A percentile compares a stretch with the other conserved stretches of the same genome.
phyloP scores from a whole-genome alignment of 2,113 vertebrate genomes.

The Proteles cristata region DNA sequence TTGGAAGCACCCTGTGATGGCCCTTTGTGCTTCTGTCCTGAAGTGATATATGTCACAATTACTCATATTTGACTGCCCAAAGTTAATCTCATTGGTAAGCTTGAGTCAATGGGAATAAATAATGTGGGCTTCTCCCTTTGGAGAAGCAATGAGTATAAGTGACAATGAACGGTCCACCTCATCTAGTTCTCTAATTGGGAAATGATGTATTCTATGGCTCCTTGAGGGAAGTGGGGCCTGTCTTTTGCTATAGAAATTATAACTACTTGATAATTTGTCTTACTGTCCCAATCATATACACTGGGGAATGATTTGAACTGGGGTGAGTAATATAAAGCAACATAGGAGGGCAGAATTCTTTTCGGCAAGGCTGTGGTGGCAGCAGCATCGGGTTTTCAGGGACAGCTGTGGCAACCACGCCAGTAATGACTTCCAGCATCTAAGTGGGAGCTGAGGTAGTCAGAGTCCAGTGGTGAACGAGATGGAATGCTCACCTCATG shows the following conservation, averaged over 20 bases:
- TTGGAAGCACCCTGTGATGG: neutral
- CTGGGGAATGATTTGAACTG: neutral
- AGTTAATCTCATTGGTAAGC: neutral
- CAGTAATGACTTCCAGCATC: neutral
- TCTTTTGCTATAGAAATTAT: neutral
- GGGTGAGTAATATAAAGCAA: neutral
- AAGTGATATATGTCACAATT: neutral
- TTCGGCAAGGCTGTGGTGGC: neutral
- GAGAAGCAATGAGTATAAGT: neutral
- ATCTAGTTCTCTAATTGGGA: neutral
- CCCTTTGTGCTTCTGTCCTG: neutral
- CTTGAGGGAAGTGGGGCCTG: neutral
- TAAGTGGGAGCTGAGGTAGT: neutral
- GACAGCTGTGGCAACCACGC: neutral
- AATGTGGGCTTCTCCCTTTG: neutral
- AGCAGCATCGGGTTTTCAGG: neutral
- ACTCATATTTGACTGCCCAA: neutral
- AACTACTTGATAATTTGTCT: neutral
- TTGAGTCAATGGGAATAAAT: neutral
- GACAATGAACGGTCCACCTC: neutral
- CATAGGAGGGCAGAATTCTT: neutral
- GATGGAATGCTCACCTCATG: neutral
- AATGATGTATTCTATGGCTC: neutral
- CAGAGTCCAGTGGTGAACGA: neutral
- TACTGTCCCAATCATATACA: neutral